These are phyloP conservation scores for Cheilosia variabilis DNA, from an alignment of 2,888 invertebrate genomes.

Conservation along the genomic window DNA sequence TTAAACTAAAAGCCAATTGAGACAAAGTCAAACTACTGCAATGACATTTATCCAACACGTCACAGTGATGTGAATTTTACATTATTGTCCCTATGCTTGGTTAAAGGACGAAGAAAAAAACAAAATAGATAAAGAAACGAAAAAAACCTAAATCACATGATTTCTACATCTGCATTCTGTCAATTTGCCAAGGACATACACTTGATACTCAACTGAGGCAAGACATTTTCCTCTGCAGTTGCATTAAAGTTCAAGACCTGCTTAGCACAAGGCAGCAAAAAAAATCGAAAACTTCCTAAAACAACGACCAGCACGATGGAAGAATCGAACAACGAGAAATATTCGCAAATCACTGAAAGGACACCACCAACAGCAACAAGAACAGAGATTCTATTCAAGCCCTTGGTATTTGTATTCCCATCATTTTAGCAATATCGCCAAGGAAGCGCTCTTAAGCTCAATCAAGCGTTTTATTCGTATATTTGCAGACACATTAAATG, in stretches of 20 bases:
- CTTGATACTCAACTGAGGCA: conserved; percentile 13
- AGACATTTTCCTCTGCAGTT: conserved; percentile 52
- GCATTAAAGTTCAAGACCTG: conserved; percentile 50
- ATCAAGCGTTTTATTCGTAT: conserved; percentile 77
- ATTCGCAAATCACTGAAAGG: conserved; percentile 26
- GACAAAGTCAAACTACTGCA: conserved; percentile 46
- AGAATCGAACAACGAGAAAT: conserved; percentile 16
- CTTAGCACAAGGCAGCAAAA: conserved; percentile 13
- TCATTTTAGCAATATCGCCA: conserved; percentile 72
- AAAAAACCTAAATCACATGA: conserved; percentile 7
- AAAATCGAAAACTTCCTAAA: conserved; percentile 30
- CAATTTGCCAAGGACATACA: conserved; percentile 61
- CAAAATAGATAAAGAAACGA: not conserved
- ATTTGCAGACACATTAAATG: conserved; percentile 77
- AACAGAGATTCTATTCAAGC: conserved; percentile 34
- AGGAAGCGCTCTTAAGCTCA: conserved; percentile 75
- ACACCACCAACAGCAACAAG: conserved; percentile 34
- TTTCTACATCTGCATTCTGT: conserved; percentile 69
- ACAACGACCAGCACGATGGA: conserved; percentile 25
- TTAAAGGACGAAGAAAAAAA: not conserved
- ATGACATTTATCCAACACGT: conserved; percentile 43
- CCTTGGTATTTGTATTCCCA: conserved; percentile 70
- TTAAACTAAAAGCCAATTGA: conserved; percentile 17
- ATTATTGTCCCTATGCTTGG: not conserved
- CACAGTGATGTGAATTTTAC: conserved; percentile 28